phyloP scores from a whole-genome alignment of 1,140 invertebrate species.

The Hycleus phaleratus region DNA sequence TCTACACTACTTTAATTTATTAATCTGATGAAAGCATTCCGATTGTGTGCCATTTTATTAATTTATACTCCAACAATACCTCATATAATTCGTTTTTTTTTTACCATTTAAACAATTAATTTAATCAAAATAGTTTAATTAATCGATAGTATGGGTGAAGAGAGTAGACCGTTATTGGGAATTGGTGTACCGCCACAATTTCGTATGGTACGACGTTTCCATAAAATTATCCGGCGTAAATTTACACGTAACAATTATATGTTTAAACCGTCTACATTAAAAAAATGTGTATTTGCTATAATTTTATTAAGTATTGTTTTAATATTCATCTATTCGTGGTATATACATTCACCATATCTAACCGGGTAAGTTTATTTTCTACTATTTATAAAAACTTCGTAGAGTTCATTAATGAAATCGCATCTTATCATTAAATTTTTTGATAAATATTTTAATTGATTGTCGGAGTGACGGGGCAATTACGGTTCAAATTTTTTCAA shows the following conservation, averaged over 20 bases:
- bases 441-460: too few species aligned
- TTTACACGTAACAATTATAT: constrained; percentile 23
- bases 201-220: constrained; percentile 6
- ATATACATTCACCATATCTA: constrained; percentile 30
- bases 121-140: background rate
- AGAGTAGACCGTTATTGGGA: constrained; percentile 20
- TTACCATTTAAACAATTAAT: background rate
- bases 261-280: constrained; percentile 27
- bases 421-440: background rate
- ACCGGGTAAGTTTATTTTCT: constrained; percentile 27
- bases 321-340: constrained; percentile 32
- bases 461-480: too few species aligned
- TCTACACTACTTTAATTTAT: background rate
- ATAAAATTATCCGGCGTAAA: constrained; percentile 15
- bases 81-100: background rate
- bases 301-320: constrained; percentile 29
- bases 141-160: constrained; percentile 25
- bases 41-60: background rate
- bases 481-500: too few species aligned
- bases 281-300: constrained; percentile 31
- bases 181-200: constrained; percentile 1
- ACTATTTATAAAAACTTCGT: background rate
- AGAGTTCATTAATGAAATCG: background rate
- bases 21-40: background rate
- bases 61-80: background rate